Conservation (phyloP, 2,888 invertebrate species). For the Diloba caeruleocephala region DNA sequence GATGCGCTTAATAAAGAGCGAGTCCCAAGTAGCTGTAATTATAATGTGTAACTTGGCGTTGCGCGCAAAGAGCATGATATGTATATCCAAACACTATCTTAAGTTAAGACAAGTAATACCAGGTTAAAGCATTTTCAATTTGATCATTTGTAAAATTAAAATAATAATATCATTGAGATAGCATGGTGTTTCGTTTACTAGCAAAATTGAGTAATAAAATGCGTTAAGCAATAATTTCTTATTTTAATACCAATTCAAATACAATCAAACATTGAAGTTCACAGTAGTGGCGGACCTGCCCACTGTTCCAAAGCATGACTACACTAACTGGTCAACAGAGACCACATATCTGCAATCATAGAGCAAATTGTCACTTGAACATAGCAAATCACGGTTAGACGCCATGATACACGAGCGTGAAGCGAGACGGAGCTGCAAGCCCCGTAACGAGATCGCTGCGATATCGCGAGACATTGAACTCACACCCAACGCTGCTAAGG, state of each 20-base stretch:
- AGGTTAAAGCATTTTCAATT: no score
- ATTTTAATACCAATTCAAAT: not conserved
- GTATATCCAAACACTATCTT: no score
- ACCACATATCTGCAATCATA: constrained; percentile 22
- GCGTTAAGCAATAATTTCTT: no score
- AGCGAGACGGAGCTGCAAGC: constrained; percentile 44
- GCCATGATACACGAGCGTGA: constrained; percentile 39
- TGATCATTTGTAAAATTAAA: no score
- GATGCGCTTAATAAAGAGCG: no score
- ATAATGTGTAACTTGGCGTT: no score
- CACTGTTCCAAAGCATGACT: constrained; percentile 37
- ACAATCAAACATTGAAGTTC: constrained; percentile 1
- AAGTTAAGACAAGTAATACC: no score
- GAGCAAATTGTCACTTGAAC: constrained; percentile 52
- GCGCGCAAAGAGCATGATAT: no score
- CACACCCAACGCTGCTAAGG: constrained; percentile 52
- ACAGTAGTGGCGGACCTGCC: not conserved
- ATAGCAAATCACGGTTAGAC: constrained; percentile 31
- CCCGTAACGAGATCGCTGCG: constrained; percentile 68
- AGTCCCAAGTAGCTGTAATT: no score
- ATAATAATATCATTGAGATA: no score
- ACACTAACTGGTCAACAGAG: constrained; percentile 25
- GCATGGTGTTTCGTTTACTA: no score
- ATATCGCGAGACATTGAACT: constrained; percentile 76
- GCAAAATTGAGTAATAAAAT: no score